Evolutionary conservation across 2,797 vertebrate species (phyloP).

Genomic region (Halcyon leucocephala): DNA sequence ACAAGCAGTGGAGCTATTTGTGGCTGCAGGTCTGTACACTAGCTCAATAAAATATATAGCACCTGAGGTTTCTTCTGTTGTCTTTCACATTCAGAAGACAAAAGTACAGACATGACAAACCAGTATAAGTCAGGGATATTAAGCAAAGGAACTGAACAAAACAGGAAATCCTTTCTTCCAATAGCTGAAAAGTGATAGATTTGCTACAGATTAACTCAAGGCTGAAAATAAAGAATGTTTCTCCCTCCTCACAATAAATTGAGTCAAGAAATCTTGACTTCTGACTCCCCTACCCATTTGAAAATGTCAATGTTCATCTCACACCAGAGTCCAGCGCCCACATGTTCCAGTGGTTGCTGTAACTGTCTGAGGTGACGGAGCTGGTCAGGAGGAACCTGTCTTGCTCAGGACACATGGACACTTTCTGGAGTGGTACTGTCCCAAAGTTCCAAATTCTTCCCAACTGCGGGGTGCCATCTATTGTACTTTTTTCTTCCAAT

Average conservation of each 20-base stretch:
- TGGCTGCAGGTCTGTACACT: not conserved
- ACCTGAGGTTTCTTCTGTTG: not conserved
- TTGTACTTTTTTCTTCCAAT: not conserved
- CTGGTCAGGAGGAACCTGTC: not conserved
- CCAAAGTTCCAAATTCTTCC: not conserved
- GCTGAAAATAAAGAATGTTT: not conserved
- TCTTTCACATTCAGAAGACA: constrained; percentile 31
- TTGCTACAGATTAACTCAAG: not conserved
- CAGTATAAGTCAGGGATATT: not conserved
- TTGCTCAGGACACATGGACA: not conserved
- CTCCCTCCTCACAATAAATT: not conserved
- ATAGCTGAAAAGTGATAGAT: not conserved
- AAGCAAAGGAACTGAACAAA: constrained; percentile 19
- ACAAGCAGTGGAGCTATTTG: not conserved
- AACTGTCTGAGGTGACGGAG: not conserved
- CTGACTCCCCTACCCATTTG: not conserved
- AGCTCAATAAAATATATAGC: not conserved
- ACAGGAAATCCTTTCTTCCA: constrained; percentile 40
- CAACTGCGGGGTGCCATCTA: not conserved
- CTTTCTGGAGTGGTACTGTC: not conserved
- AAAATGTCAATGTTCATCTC: not conserved
- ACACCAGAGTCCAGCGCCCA: not conserved
- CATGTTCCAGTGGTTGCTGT: not conserved
- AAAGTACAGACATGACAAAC: not conserved
- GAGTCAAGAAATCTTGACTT: not conserved